Conservation (phyloP, 2,113 vertebrate genomes). For the Calidris pygmaea region DNA sequence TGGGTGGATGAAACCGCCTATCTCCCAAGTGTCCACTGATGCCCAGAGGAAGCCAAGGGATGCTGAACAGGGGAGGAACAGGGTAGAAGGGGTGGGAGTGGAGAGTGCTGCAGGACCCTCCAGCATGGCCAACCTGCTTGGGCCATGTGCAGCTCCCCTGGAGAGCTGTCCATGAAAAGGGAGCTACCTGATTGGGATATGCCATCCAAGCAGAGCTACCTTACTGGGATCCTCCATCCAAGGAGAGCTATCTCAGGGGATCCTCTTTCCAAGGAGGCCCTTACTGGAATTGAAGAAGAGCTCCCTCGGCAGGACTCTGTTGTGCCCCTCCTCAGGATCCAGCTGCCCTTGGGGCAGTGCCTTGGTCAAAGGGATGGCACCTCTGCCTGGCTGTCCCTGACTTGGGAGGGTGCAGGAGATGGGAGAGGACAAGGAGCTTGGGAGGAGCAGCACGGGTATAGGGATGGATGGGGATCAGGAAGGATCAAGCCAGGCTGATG, state of each 20-base stretch:
- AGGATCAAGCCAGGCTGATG: background rate
- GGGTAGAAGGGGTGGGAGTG: background rate
- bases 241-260: background rate
- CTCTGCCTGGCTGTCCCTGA: background rate
- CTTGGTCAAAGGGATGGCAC: background rate
- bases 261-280: background rate
- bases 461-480: background rate
- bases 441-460: background rate
- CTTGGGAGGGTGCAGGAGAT: background rate
- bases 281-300: background rate
- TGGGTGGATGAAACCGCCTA: background rate
- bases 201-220: background rate
- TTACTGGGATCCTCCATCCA: background rate
- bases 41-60: background rate
- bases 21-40: background rate
- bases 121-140: accelerated
- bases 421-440: background rate
- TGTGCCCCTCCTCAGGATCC: background rate
- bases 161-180: background rate
- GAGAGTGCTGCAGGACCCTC: background rate
- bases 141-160: background rate
- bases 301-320: background rate
- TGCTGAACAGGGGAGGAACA: background rate
- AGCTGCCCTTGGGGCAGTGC: background rate
- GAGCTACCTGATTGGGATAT: background rate